phyloP scores from a whole-genome alignment of 2,797 vertebrate species.

The Periophthalmus magnuspinnatus region DNA sequence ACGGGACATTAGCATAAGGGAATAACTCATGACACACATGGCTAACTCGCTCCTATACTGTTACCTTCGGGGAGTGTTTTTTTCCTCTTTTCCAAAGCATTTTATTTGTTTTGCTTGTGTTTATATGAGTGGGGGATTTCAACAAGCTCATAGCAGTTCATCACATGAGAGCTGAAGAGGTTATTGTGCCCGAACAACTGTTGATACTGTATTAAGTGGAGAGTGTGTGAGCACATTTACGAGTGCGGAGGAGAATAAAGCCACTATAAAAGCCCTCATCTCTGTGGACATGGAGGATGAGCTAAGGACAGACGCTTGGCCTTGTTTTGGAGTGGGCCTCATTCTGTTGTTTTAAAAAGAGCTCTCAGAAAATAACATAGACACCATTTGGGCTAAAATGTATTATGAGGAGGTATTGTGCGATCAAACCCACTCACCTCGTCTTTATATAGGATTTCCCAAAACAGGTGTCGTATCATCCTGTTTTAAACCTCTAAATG shows the following conservation, averaged over 20 bases:
- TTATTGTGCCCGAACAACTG: slow-evolving; percentile 40
- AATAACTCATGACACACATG: slow-evolving; percentile 45
- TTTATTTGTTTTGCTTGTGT: slow-evolving; percentile 27
- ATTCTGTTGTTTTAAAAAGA: slow-evolving; percentile 63
- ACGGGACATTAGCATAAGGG: slow-evolving; percentile 64
- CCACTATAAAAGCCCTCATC: slow-evolving; percentile 52
- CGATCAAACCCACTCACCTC: not conserved
- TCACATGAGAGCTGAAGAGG: slow-evolving; percentile 37
- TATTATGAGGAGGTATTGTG: not conserved
- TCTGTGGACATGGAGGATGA: slow-evolving; percentile 47
- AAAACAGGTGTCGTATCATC: slow-evolving; percentile 5
- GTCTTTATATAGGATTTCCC: slow-evolving; percentile 7
- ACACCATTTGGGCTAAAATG: slow-evolving; percentile 13
- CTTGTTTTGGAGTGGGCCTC: slow-evolving; percentile 68
- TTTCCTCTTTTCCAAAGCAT: slow-evolving; percentile 9
- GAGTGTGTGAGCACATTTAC: slow-evolving; percentile 2
- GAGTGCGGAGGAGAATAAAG: slow-evolving; percentile 54
- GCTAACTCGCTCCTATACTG: slow-evolving; percentile 30
- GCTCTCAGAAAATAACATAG: slow-evolving; percentile 53
- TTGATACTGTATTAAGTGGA: slow-evolving; percentile 19
- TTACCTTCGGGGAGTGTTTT: slow-evolving; percentile 40
- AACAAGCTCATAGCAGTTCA: slow-evolving; percentile 31
- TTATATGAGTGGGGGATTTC: slow-evolving; percentile 33
- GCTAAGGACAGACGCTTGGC: slow-evolving; percentile 67
- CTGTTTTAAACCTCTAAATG: not conserved